These are phyloP conservation scores for Dasyprocta punctata DNA, from an alignment of 2,113 vertebrate species.

Conservation along the genomic window DNA sequence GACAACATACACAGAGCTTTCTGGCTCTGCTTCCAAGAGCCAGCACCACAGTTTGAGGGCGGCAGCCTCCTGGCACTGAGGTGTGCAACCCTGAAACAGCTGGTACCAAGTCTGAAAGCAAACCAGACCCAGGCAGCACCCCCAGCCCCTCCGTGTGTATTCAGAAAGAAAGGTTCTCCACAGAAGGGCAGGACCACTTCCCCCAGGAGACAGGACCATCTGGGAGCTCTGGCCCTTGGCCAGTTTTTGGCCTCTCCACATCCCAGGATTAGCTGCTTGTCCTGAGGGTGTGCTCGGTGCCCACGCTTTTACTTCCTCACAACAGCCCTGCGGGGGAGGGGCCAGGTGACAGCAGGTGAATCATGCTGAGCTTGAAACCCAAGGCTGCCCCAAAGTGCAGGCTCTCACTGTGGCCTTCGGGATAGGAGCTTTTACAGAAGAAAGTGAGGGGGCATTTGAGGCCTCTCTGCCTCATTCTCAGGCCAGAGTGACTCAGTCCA, in stretches of 20 bases:
- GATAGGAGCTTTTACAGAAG: neutral
- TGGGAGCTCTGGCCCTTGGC: neutral
- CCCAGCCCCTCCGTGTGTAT: neutral
- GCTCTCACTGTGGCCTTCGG: neutral
- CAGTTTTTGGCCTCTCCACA: neutral
- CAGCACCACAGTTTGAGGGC: neutral
- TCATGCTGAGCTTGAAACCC: neutral
- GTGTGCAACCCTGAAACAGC: neutral
- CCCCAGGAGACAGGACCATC: neutral
- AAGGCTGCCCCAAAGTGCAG: neutral
- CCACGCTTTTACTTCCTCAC: neutral
- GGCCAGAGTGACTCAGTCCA: neutral
- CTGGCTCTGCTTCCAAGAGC: neutral
- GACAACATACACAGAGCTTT: neutral
- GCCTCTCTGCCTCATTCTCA: neutral
- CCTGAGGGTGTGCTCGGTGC: neutral
- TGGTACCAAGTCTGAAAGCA: neutral
- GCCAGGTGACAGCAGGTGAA: neutral
- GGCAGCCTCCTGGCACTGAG: neutral
- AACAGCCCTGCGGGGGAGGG: neutral
- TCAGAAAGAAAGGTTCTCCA: neutral
- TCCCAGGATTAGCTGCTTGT: neutral
- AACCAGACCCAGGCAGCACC: neutral
- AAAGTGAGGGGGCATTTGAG: rapidly evolving
- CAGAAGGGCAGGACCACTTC: neutral